Evolutionary conservation across 2,888 invertebrate species (phyloP).

Genomic region (Drosophila ezoana): DNA sequence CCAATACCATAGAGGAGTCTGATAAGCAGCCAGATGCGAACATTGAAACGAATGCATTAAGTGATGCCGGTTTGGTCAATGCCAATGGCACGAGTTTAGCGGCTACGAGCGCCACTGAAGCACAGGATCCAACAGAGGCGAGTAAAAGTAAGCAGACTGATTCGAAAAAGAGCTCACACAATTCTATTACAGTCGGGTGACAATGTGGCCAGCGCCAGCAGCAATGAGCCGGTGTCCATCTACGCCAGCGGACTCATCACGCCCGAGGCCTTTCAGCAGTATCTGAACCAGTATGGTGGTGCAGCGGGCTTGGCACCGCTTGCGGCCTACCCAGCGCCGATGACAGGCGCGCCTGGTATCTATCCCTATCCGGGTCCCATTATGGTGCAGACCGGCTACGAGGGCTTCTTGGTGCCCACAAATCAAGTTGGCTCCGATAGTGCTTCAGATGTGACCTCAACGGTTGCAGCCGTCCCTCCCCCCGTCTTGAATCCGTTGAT

Average conservation of each 20-base stretch:
- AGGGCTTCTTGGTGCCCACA: slow-evolving; percentile 84
- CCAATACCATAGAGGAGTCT: slow-evolving; percentile 62
- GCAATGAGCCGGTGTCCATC: slow-evolving; percentile 75
- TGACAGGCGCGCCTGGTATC: slow-evolving; percentile 54
- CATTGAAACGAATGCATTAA: slow-evolving; percentile 16
- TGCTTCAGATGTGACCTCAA: slow-evolving; percentile 42
- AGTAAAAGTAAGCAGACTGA: neutral
- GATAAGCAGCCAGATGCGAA: slow-evolving; percentile 54
- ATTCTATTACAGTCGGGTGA: slow-evolving; percentile 57
- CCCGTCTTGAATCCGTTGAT: slow-evolving; percentile 49
- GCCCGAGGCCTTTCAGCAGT: slow-evolving; percentile 83
- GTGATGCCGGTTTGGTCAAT: slow-evolving; percentile 12
- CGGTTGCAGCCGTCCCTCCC: slow-evolving; percentile 26
- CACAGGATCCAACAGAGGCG: slow-evolving; percentile 45
- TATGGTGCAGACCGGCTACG: slow-evolving; percentile 84
- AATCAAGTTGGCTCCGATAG: slow-evolving; percentile 30
- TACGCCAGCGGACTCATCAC: slow-evolving; percentile 79
- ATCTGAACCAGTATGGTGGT: slow-evolving; percentile 81
- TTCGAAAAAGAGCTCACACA: neutral
- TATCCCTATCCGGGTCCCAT: slow-evolving; percentile 82
- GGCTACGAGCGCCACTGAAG: slow-evolving; percentile 8
- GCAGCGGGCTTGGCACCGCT: slow-evolving; percentile 65
- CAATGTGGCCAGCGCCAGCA: slow-evolving; percentile 67
- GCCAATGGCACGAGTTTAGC: slow-evolving; percentile 28
- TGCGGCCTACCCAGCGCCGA: slow-evolving; percentile 65